These are phyloP conservation scores for Prenolepis imparis DNA, from an alignment of 2,888 invertebrate species.

Conservation along the genomic window DNA sequence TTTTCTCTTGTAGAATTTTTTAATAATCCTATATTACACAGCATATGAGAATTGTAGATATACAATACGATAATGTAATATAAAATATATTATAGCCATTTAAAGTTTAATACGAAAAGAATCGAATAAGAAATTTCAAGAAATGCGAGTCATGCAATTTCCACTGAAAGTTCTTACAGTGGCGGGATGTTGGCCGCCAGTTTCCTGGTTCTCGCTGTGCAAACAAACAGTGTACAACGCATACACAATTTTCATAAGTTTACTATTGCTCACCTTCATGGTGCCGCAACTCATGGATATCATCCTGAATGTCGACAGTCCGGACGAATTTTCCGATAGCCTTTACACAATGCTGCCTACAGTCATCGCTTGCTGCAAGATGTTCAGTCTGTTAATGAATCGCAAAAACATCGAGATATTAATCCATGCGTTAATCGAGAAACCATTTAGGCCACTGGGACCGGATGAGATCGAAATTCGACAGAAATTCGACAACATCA, in stretches of 20 bases:
- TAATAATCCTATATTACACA: neutral
- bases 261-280: constrained; percentile 48
- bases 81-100: neutral
- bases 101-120: neutral
- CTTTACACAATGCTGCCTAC: constrained; percentile 64
- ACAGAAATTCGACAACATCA: constrained; percentile 22
- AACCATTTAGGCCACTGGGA: constrained; percentile 37
- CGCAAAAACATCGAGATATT: constrained; percentile 43
- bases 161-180: constrained; percentile 57
- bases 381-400: constrained; percentile 54
- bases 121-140: neutral
- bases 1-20: neutral
- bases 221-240: constrained; percentile 60
- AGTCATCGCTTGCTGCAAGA: constrained; percentile 58
- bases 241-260: constrained; percentile 50
- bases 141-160: constrained; percentile 53
- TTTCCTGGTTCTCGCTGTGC: constrained; percentile 44
- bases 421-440: neutral
- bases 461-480: constrained; percentile 39
- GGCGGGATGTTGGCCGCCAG: constrained; percentile 63
- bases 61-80: neutral
- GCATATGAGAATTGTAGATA: neutral
- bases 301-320: constrained; percentile 28
- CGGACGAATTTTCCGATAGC: constrained; percentile 62
- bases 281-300: constrained; percentile 63